Evolutionary conservation across 2,888 invertebrate genomes (phyloP), one percentile per base, ranked within the genome.

Genomic region (Alloplasta piceator): DNA sequence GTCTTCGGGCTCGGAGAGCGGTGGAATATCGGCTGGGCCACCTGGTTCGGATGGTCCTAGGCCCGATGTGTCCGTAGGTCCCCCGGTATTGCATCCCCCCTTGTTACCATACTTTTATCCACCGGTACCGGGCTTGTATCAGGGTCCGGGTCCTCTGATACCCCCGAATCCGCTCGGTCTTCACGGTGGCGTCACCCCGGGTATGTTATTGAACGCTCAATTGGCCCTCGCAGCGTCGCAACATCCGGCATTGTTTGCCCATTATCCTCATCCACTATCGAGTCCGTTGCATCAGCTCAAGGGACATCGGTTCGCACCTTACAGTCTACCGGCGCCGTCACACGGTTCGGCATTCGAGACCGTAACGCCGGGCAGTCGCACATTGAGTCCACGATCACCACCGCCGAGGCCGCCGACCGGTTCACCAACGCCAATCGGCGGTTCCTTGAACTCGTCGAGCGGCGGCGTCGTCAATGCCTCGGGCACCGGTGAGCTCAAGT

Each of bases 41-140:
- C 89, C 84, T 88, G 93, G 78, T 93, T 95, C 85, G 86, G 93
- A 87, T 92, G 94, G 88, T 85, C 97, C 97, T 0, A 96, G 97
- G 83, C 98, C 98, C 16, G 98, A 98, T 93, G 98, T 98, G 83
- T 98, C 98, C 43, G 96, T 98, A 52, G 98, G 98, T 67, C 98
- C 98, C 52, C 98, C 98, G 61, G 85, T 85, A 60, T 96, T 98
- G 61, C 98, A 98, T 90, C 98, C 98, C 60, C 97, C 98, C 67
- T 94, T 97, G 90, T 94, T 98, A 90, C 98, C 98, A 86, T 98
- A 98, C 94, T 95, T 98, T 71, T 98, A 98, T 92, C 98, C 98
- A 46, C 97, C 96, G 66, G 92, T 92, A 5, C 94, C 94, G 36
- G 97, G 97, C 43, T 93, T 98, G 83, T 98, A 98, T 93, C 96